phyloP scores from a whole-genome alignment of 1,140 invertebrate species.

The Trachymyrmex septentrionalis region DNA sequence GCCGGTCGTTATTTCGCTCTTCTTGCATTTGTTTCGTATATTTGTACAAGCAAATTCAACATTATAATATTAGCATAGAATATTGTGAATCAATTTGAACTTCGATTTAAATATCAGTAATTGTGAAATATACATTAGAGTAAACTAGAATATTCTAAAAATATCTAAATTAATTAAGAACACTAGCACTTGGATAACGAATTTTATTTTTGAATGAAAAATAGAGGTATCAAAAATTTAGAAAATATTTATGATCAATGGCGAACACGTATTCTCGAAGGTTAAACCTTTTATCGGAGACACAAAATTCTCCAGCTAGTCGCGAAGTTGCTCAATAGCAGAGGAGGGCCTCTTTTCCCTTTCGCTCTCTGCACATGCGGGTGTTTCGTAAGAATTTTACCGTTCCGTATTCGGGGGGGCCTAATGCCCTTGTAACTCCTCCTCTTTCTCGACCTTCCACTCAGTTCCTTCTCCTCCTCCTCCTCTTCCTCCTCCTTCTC shows the following conservation, averaged over 20 bases:
- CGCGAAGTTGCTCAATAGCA: conserved; percentile 57
- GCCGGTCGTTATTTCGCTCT: neutral
- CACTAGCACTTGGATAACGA: neutral
- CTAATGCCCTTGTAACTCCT: conserved; percentile 74
- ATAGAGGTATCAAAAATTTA: neutral
- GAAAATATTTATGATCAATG: neutral
- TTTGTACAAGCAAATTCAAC: neutral
- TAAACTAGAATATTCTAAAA: neutral
- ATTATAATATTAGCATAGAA: neutral
- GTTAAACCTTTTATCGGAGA: neutral
- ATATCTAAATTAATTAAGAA: conserved; percentile 3
- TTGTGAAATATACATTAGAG: neutral
- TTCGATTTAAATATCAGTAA: neutral
- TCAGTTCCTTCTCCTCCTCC: conserved; percentile 31
- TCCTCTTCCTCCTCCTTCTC: no score
- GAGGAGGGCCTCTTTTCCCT: conserved; percentile 26
- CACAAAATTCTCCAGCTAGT: conserved; percentile 30
- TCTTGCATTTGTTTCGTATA: neutral
- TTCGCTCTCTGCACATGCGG: conserved; percentile 27
- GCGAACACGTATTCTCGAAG: neutral
- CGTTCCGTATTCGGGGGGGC: conserved; percentile 71
- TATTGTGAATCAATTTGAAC: neutral
- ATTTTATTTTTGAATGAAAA: neutral
- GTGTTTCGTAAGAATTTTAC: conserved; percentile 79
- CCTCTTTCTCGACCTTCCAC: conserved; percentile 62